Evolutionary conservation across 2,888 invertebrate genomes (phyloP).

Genomic region (Athalia rosae): DNA sequence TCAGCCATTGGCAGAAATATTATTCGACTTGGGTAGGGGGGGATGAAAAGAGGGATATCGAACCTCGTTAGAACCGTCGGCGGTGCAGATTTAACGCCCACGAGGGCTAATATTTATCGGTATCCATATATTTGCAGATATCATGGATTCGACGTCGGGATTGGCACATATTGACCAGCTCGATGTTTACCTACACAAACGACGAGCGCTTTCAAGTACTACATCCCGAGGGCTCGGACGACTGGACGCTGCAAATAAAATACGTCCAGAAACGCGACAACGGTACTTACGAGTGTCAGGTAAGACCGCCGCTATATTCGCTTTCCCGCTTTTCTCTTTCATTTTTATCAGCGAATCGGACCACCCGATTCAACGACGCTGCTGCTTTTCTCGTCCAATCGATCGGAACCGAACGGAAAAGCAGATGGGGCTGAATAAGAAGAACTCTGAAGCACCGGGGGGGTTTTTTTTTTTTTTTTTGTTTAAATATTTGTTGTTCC

Average conservation of each 20-base stretch:
- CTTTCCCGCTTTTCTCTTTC: background rate
- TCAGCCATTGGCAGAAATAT: background rate
- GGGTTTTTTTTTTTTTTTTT: no score
- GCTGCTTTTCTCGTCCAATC: background rate
- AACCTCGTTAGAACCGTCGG: background rate
- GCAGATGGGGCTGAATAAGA: background rate
- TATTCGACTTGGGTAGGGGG: no score
- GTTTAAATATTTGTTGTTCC: background rate
- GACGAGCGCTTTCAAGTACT: constrained; percentile 88
- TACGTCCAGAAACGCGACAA: constrained; percentile 95
- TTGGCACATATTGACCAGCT: constrained; percentile 95
- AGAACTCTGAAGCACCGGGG: background rate
- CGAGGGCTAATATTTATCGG: constrained; percentile 10
- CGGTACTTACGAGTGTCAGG: constrained; percentile 96
- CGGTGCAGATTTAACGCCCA: background rate
- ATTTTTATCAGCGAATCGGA: background rate
- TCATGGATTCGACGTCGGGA: constrained; percentile 94
- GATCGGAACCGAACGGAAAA: background rate
- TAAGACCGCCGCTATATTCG: constrained; percentile 70
- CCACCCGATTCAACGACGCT: background rate
- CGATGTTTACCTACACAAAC: constrained; percentile 92
- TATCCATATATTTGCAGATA: constrained; percentile 77
- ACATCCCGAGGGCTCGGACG: constrained; percentile 92
- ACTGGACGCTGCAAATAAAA: constrained; percentile 96
- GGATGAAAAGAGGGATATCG: background rate